Base-by-base conservation (phyloP, 2,888 invertebrate species). In the Meganola albula region DNA sequence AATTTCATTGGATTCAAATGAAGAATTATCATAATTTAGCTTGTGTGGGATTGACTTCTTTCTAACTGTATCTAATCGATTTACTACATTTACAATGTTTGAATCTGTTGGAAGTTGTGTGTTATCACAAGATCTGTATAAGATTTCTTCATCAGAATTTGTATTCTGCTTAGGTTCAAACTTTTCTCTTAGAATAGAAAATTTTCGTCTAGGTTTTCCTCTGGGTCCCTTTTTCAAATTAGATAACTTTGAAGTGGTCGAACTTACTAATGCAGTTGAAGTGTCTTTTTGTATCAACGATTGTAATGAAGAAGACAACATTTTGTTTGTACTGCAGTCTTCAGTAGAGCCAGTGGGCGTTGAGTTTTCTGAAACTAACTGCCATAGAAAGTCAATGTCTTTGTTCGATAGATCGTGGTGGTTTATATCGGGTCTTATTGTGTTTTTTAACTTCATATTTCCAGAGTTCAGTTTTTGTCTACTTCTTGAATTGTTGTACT, bases 151-250 rank as follows among this genome's bases (percentile, higher is more conserved):
- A 47, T 87, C 85, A 1, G 82, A 82, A 58, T 77, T 67, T 27
- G 74, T 60, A 38, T 74, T 74, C 14, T 56, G 35, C 58, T 79
- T 82, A 11, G 87, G 86, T 62, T 89, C 89, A 63, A 89, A 89
- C 40, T 79, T 82, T 52, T 89, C 89, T 48, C 88, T 75, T 10
- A 89, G 58, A 34, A 89, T 75, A 2, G 89, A 89, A 65, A 89
- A 88, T 58, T 89, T 89, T 45, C 89, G 69, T 35, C 88, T 74
- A 0, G 89, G 88, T 55, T 79, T 79, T 44, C 68, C 79, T 38
- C 74, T 68, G 7, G 58, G 52, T 24, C 56, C 69, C 53, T 84
- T 87, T 53, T 79, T 84, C n/a, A 65, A 61, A 38, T 77, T 78
- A 4, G 74, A 65, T 33, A 66, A 47, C 67, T 85, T 85, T 1